phyloP scores from a whole-genome alignment of 2,888 invertebrate genomes.

The Cylindroiulus punctatus region DNA sequence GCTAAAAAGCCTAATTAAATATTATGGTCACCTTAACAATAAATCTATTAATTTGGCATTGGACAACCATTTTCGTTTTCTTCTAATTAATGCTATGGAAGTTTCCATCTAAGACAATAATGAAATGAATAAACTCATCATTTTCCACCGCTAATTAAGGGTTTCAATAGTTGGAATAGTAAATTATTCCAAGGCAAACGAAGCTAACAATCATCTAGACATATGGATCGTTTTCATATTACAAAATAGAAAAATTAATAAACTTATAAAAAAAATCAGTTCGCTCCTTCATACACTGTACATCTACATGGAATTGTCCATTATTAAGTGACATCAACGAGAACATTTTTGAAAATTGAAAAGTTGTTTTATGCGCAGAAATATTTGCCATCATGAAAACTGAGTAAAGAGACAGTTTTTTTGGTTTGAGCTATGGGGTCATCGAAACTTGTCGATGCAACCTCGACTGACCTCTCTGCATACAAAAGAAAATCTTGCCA shows the following conservation, averaged over 20 bases:
- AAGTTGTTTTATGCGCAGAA: too few relatives aligned
- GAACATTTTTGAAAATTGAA: too few relatives aligned
- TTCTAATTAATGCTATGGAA: neutral
- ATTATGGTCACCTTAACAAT: neutral
- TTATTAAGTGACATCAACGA: too few relatives aligned
- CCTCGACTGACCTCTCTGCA: slow-evolving; percentile 40
- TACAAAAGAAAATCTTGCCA: slow-evolving; percentile 23
- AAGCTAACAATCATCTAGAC: too few relatives aligned
- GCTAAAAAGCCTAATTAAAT: neutral
- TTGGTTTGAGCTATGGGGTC: neutral
- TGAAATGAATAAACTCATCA: neutral
- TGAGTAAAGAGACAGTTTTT: neutral
- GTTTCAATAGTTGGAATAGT: too few relatives aligned
- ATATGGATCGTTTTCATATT: too few relatives aligned
- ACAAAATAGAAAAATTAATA: too few relatives aligned
- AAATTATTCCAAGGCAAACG: too few relatives aligned
- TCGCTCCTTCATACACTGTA: too few relatives aligned
- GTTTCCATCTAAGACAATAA: neutral
- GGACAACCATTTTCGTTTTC: neutral
- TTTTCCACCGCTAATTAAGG: neutral
- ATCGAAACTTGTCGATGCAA: slow-evolving; percentile 21
- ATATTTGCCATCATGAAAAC: neutral
- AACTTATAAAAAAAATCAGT: too few relatives aligned
- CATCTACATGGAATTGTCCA: too few relatives aligned
- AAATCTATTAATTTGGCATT: neutral